phyloP scores from a whole-genome alignment of 2,113 vertebrate genomes.

The Eolophus roseicapilla region DNA sequence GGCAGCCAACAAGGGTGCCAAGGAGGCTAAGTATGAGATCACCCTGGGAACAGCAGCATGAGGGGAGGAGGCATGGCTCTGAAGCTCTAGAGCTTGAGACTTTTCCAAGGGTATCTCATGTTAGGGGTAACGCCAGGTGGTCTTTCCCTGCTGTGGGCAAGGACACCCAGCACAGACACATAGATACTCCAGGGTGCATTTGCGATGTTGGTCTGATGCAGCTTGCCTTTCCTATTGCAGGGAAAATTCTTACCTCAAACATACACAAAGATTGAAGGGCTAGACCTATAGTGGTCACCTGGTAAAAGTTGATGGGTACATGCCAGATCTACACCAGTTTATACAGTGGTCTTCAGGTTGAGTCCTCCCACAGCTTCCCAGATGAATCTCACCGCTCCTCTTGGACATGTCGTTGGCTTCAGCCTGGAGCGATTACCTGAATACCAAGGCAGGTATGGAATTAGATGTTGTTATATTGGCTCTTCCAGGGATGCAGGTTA shows the following conservation, averaged over 20 bases:
- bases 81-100: not conserved
- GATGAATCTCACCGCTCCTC: not conserved
- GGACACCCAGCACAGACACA: not conserved
- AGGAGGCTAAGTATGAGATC: not conserved
- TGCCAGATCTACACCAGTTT: not conserved
- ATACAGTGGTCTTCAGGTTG: not conserved
- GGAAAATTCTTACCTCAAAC: not conserved
- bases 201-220: not conserved
- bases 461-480: not conserved
- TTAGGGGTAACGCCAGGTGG: not conserved
- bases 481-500: not conserved
- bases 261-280: not conserved
- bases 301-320: not conserved
- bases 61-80: not conserved
- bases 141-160: not conserved
- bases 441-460: not conserved
- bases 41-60: fast-evolving
- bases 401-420: not conserved
- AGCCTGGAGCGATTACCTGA: not conserved
- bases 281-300: not conserved
- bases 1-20: not conserved
- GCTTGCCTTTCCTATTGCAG: not conserved
- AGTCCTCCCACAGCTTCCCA: not conserved
- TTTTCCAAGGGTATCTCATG: not conserved
- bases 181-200: not conserved